phyloP scores from a whole-genome alignment of 2,797 vertebrate species.

The Loriculus beryllinus region DNA sequence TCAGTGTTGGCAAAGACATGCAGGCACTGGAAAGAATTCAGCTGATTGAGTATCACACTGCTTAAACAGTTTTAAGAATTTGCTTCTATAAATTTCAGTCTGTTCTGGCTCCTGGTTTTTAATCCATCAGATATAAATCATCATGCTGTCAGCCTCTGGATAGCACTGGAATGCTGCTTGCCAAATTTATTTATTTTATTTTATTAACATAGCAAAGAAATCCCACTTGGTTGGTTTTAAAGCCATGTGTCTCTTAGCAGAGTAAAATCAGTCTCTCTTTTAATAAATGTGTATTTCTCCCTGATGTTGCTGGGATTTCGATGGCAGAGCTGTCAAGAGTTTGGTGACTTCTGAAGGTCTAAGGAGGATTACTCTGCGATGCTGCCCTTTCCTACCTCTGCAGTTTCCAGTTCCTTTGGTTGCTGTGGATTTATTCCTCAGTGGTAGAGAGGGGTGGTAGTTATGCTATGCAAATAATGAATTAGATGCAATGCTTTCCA shows the following conservation, averaged over 20 bases:
- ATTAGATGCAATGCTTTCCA: background rate
- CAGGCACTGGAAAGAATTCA: background rate
- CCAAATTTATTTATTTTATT: background rate
- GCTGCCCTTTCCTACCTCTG: background rate
- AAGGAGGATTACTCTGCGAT: background rate
- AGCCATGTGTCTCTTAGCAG: background rate
- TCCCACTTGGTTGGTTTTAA: background rate
- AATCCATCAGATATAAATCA: slow-evolving; percentile 3
- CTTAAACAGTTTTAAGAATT: slow-evolving; percentile 21
- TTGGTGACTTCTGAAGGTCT: background rate
- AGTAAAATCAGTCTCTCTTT: background rate
- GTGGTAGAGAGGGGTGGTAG: background rate
- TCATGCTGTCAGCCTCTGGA: background rate
- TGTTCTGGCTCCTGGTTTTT: slow-evolving; percentile 25
- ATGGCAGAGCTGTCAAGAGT: background rate
- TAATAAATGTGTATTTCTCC: background rate
- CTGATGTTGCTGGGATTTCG: background rate
- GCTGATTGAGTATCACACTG: background rate
- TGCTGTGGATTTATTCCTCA: background rate
- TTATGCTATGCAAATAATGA: background rate
- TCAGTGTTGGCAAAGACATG: background rate
- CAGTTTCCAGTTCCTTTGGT: background rate
- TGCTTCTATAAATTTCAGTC: background rate
- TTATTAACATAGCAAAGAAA: background rate
- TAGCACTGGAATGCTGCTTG: background rate